Percentiles rank a stretch among this genome's conserved stretches.
Evolutionary conservation across 2,797 vertebrate species (phyloP).

Genomic region (Apogon talboti): DNA sequence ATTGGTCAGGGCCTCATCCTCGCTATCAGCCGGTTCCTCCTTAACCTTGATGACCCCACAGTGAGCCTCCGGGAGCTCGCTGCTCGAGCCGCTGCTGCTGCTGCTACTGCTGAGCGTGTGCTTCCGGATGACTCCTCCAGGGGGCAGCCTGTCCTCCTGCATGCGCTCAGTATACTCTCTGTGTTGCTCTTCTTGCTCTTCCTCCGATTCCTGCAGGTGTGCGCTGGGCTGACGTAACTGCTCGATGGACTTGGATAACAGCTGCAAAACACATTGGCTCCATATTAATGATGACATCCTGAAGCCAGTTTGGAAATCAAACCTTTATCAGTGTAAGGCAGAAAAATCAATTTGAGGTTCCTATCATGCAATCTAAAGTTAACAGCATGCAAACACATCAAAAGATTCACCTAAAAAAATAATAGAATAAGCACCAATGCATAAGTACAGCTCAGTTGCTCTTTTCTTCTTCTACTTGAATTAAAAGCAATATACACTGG

Average conservation of each 20-base stretch:
- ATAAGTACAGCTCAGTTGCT: too few species aligned
- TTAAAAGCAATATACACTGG: too few species aligned
- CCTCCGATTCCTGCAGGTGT: conserved; percentile 95
- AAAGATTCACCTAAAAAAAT: not conserved
- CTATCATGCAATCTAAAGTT: not conserved
- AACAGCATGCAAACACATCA: not conserved
- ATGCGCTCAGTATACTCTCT: conserved; percentile 79
- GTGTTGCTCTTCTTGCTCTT: conserved; percentile 85
- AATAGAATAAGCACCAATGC: too few species aligned
- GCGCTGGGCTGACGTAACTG: conserved; percentile 94
- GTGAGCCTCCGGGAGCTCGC: conserved; percentile 84
- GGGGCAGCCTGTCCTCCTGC: conserved; percentile 90
- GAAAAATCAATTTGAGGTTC: conserved; percentile 6
- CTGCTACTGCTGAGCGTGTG: conserved; percentile 86
- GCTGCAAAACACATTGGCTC: conserved; percentile 84
- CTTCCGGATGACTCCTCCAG: conserved; percentile 85
- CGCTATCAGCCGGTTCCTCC: conserved; percentile 93
- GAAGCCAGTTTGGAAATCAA: conserved; percentile 24
- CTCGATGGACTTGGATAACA: conserved; percentile 97
- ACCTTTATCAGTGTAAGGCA: conserved; percentile 20
- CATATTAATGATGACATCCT: conserved; percentile 49
- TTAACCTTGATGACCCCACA: conserved; percentile 93
- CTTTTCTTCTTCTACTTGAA: too few species aligned
- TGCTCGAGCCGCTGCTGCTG: conserved; percentile 80
- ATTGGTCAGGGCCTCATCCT: conserved; percentile 90